These are phyloP conservation scores for Hydrozoanthus tunicans DNA, from an alignment of 64 coral and sea anemone species.

Conservation along the genomic window DNA sequence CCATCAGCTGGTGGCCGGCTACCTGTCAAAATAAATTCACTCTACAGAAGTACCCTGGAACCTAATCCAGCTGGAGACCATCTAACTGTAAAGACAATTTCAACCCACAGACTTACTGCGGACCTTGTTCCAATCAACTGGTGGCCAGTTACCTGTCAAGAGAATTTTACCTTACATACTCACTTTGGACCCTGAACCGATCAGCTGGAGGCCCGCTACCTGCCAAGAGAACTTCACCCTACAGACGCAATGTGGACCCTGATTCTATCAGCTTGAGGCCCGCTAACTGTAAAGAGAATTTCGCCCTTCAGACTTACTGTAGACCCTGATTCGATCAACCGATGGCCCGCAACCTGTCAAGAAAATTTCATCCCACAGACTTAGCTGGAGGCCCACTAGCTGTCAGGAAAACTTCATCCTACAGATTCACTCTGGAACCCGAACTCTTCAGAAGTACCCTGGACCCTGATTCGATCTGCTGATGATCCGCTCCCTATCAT, in stretches of 20 bases:
- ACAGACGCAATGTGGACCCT: no score
- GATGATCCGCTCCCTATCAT: neutral
- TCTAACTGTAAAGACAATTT: neutral
- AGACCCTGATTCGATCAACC: slow-evolving; percentile 25
- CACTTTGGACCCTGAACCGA: neutral
- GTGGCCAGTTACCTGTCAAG: no score
- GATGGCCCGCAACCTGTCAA: slow-evolving; percentile 50
- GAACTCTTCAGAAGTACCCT: no score
- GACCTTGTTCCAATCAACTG: no score
- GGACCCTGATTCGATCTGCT: no score
- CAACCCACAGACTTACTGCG: neutral
- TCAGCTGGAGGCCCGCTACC: slow-evolving; percentile 63
- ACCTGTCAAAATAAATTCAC: neutral
- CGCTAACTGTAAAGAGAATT: neutral
- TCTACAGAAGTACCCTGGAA: no score
- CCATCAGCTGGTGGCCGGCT: slow-evolving; percentile 57
- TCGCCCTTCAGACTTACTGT: neutral
- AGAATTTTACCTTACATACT: no score
- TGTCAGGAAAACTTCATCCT: neutral
- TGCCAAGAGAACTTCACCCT: neutral
- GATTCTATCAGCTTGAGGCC: no score
- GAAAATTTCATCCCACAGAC: no score
- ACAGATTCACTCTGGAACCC: neutral
- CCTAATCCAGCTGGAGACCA: no score
- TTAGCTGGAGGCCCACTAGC: slow-evolving; percentile 7